Conservation (phyloP, 2,113 vertebrate species). For the Collichthys lucidus region DNA sequence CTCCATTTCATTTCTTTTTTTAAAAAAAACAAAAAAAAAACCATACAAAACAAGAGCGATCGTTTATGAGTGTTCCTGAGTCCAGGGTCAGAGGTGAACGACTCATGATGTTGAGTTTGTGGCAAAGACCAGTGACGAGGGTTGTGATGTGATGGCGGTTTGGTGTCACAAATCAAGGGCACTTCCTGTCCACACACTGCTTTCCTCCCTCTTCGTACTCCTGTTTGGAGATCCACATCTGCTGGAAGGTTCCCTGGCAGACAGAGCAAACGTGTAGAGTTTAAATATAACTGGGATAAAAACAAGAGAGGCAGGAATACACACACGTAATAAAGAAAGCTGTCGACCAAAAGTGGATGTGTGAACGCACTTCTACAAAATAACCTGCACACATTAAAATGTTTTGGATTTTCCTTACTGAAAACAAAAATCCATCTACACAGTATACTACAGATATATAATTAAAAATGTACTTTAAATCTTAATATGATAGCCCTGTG, state of each 20-base stretch:
- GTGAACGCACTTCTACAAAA: neutral
- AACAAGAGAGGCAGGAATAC: neutral
- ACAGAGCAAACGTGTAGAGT: constrained; percentile 13
- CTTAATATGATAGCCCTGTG: neutral
- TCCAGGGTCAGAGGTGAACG: constrained; percentile 66
- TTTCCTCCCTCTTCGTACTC: constrained; percentile 99
- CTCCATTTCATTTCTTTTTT: neutral
- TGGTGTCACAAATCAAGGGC: constrained; percentile 85
- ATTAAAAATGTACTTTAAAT: neutral
- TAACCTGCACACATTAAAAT: too few species aligned
- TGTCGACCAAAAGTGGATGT: neutral
- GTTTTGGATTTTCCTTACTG: too few species aligned
- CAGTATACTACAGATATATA: neutral
- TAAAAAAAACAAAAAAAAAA: constrained; percentile 55
- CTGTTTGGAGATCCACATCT: constrained; percentile 99
- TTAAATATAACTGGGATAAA: neutral
- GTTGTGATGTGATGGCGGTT: neutral
- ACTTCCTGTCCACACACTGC: constrained; percentile 99
- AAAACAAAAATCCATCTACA: neutral
- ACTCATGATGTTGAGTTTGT: constrained; percentile 45
- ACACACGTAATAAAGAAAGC: neutral
- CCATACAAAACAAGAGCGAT: constrained; percentile 59
- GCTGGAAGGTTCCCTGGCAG: constrained; percentile 95
- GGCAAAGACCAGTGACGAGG: constrained; percentile 4
- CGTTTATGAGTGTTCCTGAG: constrained; percentile 77